Conservation (phyloP, 37 sponge, comb jelly and placozoan species). For the Eunapius fragilis region DNA sequence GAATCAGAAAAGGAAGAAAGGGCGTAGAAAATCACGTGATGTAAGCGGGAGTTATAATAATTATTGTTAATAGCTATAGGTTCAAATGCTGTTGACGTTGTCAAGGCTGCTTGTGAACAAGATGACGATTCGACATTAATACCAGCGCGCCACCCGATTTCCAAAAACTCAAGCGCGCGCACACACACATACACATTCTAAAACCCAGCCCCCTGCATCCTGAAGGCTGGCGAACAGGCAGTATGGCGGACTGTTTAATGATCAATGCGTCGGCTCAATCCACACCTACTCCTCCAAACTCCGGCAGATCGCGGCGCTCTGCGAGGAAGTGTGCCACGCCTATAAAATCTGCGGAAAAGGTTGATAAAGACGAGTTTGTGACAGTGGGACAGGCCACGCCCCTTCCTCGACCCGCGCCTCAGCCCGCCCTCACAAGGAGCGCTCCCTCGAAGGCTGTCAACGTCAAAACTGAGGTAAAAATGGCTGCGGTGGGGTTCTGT, state of each 20-base stretch:
- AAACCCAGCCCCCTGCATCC: conserved; percentile 23
- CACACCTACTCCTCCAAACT: conserved; percentile 53
- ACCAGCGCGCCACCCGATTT: background rate
- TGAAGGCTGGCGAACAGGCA: background rate
- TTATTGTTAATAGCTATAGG: background rate
- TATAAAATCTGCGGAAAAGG: conserved; percentile 75
- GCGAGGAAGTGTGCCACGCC: conserved; percentile 73
- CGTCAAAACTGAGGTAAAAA: conserved; percentile 10
- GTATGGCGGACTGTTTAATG: conserved; percentile 16
- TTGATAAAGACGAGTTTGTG: conserved; percentile 42
- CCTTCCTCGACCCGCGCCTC: background rate
- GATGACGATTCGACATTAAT: background rate
- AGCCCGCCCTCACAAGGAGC: conserved; percentile 19
- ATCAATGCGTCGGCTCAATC: conserved; percentile 46
- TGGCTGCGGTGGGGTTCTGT: background rate
- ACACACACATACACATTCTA: conserved; percentile 22
- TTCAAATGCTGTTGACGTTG: background rate
- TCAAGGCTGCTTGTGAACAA: conserved; percentile 5
- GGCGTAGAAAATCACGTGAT: background rate
- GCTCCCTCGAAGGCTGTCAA: conserved; percentile 12
- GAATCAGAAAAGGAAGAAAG: background rate
- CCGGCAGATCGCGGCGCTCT: conserved; percentile 53
- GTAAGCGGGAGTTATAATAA: background rate
- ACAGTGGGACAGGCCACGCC: background rate
- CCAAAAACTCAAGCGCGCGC: background rate